Conservation (phyloP, 2,797 vertebrate species). For the Podarcis lilfordi region DNA sequence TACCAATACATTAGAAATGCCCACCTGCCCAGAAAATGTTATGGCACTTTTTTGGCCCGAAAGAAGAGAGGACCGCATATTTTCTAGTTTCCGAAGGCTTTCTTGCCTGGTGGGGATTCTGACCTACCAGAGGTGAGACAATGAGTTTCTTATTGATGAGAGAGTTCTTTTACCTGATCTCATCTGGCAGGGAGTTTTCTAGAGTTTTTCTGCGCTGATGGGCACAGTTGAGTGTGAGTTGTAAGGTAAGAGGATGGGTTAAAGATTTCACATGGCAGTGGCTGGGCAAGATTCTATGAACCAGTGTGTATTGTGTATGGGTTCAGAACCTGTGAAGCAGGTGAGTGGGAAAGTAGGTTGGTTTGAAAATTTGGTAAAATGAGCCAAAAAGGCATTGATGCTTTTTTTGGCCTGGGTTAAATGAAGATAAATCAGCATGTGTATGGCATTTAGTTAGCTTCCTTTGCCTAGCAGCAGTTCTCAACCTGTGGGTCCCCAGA, state of each 20-base stretch:
- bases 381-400: no score
- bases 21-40: background rate
- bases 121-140: background rate
- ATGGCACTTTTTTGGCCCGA: no score
- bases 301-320: no score
- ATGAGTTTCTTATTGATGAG: background rate
- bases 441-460: background rate
- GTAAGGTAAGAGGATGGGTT: background rate
- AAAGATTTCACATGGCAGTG: background rate
- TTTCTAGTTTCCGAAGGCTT: background rate
- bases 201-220: background rate
- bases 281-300: background rate
- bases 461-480: background rate
- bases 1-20: background rate
- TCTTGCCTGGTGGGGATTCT: background rate
- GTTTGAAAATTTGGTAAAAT: background rate
- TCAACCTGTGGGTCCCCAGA: no score
- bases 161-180: background rate
- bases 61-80: background rate
- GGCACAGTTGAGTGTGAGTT: background rate
- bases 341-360: background rate
- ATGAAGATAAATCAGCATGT: background rate
- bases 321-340: no score
- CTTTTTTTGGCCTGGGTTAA: no score
- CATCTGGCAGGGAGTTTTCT: background rate